Evolutionary conservation across 2,888 invertebrate genomes (phyloP).

Genomic region (Pandemis heparana): DNA sequence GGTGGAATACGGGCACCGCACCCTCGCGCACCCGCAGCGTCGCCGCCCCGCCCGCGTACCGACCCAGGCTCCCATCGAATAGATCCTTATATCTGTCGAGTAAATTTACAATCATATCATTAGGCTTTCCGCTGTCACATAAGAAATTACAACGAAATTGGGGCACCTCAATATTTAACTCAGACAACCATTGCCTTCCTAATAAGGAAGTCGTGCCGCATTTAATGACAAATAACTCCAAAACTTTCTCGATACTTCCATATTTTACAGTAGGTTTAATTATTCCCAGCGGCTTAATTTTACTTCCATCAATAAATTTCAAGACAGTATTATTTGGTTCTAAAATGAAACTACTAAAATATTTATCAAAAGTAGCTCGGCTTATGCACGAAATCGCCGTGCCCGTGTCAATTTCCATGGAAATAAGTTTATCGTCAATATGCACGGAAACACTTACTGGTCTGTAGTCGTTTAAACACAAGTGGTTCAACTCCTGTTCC

Average conservation of each 20-base stretch:
- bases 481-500: constrained; percentile 33
- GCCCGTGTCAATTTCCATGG: constrained; percentile 53
- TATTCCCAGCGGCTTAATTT: constrained; percentile 11
- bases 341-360: background rate
- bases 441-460: constrained; percentile 45
- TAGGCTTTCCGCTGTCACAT: background rate
- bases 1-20: too few species aligned
- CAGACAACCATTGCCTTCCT: constrained; percentile 1
- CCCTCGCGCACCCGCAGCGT: too few species aligned
- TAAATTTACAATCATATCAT: background rate
- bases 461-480: constrained; percentile 44
- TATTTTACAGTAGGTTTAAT: constrained; percentile 9
- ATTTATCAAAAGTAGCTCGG: constrained; percentile 42
- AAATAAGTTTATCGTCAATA: constrained; percentile 42
- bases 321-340: background rate
- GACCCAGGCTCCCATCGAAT: too few species aligned
- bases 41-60: too few species aligned
- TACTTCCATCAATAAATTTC: constrained; percentile 16
- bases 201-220: background rate
- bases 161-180: background rate
- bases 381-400: constrained; percentile 49
- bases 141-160: background rate
- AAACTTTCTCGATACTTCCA: background rate
- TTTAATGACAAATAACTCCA: background rate
- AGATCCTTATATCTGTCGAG: constrained; percentile 12